phyloP scores from a whole-genome alignment of 1,140 invertebrate species.

The Nasonia vitripennis region DNA sequence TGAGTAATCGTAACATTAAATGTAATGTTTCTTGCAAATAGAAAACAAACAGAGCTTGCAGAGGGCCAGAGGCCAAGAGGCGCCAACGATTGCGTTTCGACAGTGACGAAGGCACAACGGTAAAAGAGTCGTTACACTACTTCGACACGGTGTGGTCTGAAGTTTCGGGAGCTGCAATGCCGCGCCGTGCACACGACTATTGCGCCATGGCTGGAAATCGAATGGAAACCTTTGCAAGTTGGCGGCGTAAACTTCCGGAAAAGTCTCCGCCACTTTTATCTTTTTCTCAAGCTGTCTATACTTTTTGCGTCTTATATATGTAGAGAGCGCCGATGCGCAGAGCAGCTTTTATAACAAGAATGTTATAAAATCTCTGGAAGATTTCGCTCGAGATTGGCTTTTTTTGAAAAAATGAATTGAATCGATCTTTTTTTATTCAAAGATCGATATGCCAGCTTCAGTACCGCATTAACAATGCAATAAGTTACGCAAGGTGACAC shows the following conservation, averaged over 20 bases:
- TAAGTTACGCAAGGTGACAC: no score
- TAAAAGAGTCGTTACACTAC: constrained; percentile 44
- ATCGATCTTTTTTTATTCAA: no score
- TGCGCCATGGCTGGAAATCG: constrained; percentile 23
- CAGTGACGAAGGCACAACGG: constrained; percentile 43
- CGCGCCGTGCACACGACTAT: neutral
- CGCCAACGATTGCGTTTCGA: constrained; percentile 46
- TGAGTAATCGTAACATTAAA: neutral
- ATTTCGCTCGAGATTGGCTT: no score
- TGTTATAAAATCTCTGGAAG: no score
- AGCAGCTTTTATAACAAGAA: no score
- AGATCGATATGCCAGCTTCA: neutral
- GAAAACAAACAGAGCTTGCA: neutral
- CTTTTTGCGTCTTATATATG: constrained; percentile 19
- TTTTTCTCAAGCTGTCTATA: constrained; percentile 21
- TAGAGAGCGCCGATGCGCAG: no score
- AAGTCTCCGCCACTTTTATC: constrained; percentile 21
- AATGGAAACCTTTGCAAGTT: neutral
- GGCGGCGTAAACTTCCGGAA: constrained; percentile 33
- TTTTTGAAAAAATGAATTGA: no score
- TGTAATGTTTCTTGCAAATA: neutral
- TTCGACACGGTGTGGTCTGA: neutral
- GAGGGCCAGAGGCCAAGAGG: neutral
- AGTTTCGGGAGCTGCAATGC: constrained; percentile 18
- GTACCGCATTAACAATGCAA: no score